A percentile compares a stretch with the other conserved stretches of the same genome.
Conservation (phyloP, 1,140 invertebrate genomes). For the Palaemon carinicauda region DNA sequence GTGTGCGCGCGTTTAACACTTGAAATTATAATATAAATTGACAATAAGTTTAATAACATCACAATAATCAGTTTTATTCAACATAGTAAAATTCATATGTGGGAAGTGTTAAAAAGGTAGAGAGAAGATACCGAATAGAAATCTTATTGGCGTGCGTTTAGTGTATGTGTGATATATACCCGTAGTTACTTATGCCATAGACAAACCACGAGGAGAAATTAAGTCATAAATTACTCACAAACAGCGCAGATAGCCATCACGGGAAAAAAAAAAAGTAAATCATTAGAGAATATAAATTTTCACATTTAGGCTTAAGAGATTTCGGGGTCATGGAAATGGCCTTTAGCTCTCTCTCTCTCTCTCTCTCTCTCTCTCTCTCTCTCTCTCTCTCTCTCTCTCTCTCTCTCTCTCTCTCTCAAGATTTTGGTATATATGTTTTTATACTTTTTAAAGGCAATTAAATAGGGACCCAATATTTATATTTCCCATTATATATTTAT, state of each 20-base stretch:
- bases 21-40: too few relatives aligned
- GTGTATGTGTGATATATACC: neutral
- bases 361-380: neutral
- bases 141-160: too few relatives aligned
- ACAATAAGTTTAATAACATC: too few relatives aligned
- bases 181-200: neutral
- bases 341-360: neutral
- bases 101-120: too few relatives aligned
- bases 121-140: too few relatives aligned
- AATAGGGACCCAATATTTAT: too few relatives aligned
- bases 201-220: slow-evolving; percentile 28
- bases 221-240: slow-evolving; percentile 43
- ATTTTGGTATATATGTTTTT: neutral
- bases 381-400: slow-evolving; percentile 33
- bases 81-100: too few relatives aligned
- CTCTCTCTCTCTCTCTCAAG: slow-evolving; percentile 7
- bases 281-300: slow-evolving; percentile 30
- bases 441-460: too few relatives aligned
- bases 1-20: too few relatives aligned
- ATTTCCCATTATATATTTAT: too few relatives aligned
- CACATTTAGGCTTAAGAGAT: neutral
- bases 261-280: slow-evolving; percentile 32
- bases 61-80: too few relatives aligned
- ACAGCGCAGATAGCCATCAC: slow-evolving; percentile 10
- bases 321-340: neutral